Base-by-base conservation (phyloP, 2,113 vertebrate genomes). In the Syngnathoides biaculeatus region DNA sequence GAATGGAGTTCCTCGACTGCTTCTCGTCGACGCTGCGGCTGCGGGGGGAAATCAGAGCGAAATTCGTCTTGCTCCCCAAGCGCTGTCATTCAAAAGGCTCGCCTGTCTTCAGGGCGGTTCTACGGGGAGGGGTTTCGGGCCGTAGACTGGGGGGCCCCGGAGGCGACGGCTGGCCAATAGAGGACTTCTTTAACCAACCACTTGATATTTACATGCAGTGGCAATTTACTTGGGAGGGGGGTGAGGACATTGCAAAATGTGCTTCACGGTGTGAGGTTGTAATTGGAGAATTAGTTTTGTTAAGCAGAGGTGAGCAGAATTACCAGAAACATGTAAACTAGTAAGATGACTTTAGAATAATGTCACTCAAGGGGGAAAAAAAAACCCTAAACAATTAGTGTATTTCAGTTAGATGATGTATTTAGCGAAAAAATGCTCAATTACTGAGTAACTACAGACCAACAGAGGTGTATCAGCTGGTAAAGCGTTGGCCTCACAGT, bases 1-100 rank as follows among this genome's bases (percentile, higher is more conserved):
- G 90, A 90, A 89, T 92, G 89, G 89, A 90, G 88, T 66, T 87
- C 79, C 84, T 86, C 84, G 79, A 84, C 89, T 91, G 89, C 89
- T 90, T 80, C 88, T 87, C 87, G 81, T 87, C 82, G 86, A 85
- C 88, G 83, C 80, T 85, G 88, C 52, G 77, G 90, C 91, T 92
- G 90, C 84, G 26, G 24, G 85, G 85, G 84, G 77, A 84, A 92
- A 90, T 84, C 89, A 88, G 73, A 90, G 83, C 84, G 81, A 86
- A 81, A 84, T 82, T 89, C 78, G 80, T 88, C 74, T 87, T 84
- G 80, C 77, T 87, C 84, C 82, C 78, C 81, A 75, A 77, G 78
- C 80, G 80, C 88, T 91, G 92, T 90, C 90, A 90, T 85, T 90
- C 88, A 91, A 81, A 84, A 84, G 74, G 82, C 86, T 84, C 79